Conservation (phyloP, 2,888 invertebrate species). For the Automeris io region DNA sequence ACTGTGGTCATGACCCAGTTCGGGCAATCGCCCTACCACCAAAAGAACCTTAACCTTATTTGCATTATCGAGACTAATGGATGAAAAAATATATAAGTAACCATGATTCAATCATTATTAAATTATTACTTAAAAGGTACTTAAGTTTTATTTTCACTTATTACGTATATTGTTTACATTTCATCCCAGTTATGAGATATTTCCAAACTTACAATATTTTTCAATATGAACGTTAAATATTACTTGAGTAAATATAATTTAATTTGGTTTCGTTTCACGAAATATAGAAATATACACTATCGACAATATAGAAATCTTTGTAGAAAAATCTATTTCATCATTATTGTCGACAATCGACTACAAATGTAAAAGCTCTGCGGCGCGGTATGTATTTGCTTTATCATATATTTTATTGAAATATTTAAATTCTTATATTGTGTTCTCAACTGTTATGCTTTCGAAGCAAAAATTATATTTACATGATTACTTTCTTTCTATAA, state of each 20-base stretch:
- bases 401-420: neutral
- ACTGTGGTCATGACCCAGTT: too few species aligned
- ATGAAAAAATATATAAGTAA: too few species aligned
- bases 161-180: too few species aligned
- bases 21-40: too few species aligned
- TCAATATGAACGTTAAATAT: neutral
- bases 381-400: neutral
- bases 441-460: neutral
- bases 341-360: neutral
- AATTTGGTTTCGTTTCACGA: neutral
- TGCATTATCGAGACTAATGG: too few species aligned
- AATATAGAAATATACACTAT: neutral
- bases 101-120: too few species aligned
- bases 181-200: too few species aligned
- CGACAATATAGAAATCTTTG: neutral
- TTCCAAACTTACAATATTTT: neutral
- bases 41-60: too few species aligned
- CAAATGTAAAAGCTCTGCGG: neutral
- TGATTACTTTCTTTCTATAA: too few species aligned
- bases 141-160: too few species aligned
- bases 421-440: neutral
- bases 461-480: neutral
- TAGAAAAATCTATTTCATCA: too few species aligned
- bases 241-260: neutral
- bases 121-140: too few species aligned